phyloP scores from a whole-genome alignment of 37 sponge, comb jelly and placozoan species.

The Petrosia ficiformis region DNA sequence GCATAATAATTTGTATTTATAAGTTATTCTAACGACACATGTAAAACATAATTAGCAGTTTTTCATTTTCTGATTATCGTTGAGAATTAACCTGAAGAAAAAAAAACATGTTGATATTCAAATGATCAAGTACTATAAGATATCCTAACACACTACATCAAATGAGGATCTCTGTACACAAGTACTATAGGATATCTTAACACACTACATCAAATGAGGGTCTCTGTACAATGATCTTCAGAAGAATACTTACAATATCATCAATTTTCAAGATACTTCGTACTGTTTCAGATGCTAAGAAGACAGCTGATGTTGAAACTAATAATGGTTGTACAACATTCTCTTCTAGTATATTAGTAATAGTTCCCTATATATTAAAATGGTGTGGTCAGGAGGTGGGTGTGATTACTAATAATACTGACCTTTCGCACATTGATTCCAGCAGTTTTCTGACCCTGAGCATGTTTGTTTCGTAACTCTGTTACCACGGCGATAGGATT shows the following conservation, averaged over 20 bases:
- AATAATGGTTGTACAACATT: slow-evolving; percentile 95
- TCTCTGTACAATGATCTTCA: no score
- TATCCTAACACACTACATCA: no score
- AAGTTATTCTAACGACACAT: no score
- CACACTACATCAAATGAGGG: no score
- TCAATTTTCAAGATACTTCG: slow-evolving; percentile 97
- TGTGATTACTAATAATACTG: slow-evolving; percentile 4
- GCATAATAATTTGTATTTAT: no score
- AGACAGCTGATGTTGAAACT: slow-evolving; percentile 91
- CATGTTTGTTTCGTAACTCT: slow-evolving; percentile 92
- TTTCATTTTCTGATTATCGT: no score
- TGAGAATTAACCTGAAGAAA: no score
- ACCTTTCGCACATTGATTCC: slow-evolving; percentile 99
- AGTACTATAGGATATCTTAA: no score
- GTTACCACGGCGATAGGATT: slow-evolving; percentile 94
- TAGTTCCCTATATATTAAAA: slow-evolving; percentile 55
- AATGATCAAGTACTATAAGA: no score
- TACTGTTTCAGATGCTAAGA: slow-evolving; percentile 91
- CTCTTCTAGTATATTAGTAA: slow-evolving; percentile 95
- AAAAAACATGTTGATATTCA: no score
- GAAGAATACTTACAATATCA: slow-evolving; percentile 87
- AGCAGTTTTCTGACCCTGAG: slow-evolving; percentile 83
- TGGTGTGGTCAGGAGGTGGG: background rate
- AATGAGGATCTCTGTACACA: no score
- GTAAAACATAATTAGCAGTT: no score